Evolutionary conservation across 2,888 invertebrate genomes (phyloP), one percentile per base, ranked within the genome.

Genomic region (Gonocerus acuteangulatus): DNA sequence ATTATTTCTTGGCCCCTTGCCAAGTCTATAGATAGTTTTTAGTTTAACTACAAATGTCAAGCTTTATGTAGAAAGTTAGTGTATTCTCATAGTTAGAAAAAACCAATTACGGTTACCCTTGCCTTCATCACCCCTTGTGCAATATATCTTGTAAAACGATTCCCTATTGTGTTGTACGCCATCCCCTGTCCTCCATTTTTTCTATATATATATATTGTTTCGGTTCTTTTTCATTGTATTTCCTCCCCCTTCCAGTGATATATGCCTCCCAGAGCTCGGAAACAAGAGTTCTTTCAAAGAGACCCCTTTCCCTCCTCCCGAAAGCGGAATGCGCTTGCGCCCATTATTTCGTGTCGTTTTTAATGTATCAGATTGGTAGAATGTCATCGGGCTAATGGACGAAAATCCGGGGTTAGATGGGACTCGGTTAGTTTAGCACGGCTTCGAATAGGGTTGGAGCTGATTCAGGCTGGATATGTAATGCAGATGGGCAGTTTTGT

Each of bases 141-240:
- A 21, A 54, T 54, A 54, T 54, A 54, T 54, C 54, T 54, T 54
- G 54, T 54, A 54, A 54, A 54, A 54, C 54, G 54, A 54, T 39
- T 13, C 54, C 13, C 54, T 23, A 54, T 54, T 54, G 54, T 54
- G 32, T 21, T 34, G n/a, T 22, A 22, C 18, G 18, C 18, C 7
- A 9, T 21, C 42, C 36, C 54, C 42, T 6, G 18, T 6, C 7
- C 9, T 21, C 42, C 36, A 39, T 22, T 6, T 27, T 27, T 27
- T 27, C 9, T 39, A 4, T 13, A 4, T 39, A 13, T 39, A n/a
- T 39, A 39, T 39, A 39, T 39, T 39, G 39, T 39, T 39, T 39
- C 39, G 27, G 4, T 27, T 27, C 15, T 39, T 39, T 39, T 13
- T 13, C 39, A 39, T 39, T 39, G 39, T 39, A 39, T 39, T 9